Conservation (phyloP, 2,113 vertebrate genomes). For the Patagioenas fasciata region DNA sequence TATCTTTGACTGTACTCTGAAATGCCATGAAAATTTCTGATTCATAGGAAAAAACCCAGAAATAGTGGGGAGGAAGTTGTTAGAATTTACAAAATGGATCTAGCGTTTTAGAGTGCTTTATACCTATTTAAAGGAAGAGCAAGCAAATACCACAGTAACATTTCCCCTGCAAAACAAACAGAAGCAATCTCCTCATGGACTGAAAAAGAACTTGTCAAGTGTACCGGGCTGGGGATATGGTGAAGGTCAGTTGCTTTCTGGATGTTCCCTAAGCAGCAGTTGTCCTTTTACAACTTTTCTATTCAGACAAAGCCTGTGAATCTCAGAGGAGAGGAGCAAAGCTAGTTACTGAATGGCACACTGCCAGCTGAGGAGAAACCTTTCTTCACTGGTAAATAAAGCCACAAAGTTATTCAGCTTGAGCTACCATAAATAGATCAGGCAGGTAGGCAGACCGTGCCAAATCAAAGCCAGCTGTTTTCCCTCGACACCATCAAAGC, state of each 20-base stretch:
- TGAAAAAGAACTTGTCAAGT: constrained; percentile 33
- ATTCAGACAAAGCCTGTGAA: background rate
- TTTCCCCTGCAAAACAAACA: constrained; percentile 57
- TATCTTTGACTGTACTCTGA: background rate
- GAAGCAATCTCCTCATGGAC: constrained; percentile 28
- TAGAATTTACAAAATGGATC: constrained; percentile 18
- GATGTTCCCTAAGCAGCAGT: constrained; percentile 46
- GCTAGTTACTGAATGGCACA: background rate
- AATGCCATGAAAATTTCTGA: background rate
- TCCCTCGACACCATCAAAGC: background rate
- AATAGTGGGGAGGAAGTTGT: background rate
- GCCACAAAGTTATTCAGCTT: constrained; percentile 14
- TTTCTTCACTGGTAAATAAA: constrained; percentile 32
- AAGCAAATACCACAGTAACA: constrained; percentile 64
- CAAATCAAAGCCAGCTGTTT: constrained; percentile 62
- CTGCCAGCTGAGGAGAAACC: constrained; percentile 28
- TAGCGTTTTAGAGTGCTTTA: background rate
- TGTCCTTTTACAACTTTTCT: constrained; percentile 49
- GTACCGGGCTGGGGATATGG: background rate
- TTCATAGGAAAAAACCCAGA: background rate
- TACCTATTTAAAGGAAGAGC: constrained; percentile 9
- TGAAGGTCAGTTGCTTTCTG: constrained; percentile 53
- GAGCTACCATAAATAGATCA: constrained; percentile 24
- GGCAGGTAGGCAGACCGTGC: constrained; percentile 49
- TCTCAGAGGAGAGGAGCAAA: constrained; percentile 4